Percentiles rank a stretch among this genome's conserved stretches.
Conservation (phyloP, 1,140 invertebrate species). For the Acyrthosiphon pisum region DNA sequence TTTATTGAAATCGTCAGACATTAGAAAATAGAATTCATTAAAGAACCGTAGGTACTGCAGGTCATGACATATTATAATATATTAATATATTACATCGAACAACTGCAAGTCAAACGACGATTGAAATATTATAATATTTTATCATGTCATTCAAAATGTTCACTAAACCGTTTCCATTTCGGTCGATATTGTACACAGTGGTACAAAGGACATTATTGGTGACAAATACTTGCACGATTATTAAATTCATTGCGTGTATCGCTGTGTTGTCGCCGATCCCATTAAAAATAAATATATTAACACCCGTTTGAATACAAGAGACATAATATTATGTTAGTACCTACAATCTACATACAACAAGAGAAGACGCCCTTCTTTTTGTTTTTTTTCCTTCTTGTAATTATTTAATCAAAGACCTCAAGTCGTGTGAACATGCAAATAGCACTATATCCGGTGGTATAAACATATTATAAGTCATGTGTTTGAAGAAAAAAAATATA, state of each 20-base stretch:
- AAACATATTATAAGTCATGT: not conserved
- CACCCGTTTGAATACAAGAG: not conserved
- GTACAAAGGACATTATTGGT: not conserved
- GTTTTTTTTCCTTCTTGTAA: not conserved
- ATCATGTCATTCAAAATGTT: not conserved
- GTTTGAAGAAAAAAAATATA: not conserved
- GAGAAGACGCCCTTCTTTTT: not conserved
- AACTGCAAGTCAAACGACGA: not conserved
- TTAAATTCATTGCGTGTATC: not conserved
- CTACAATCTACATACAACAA: not conserved
- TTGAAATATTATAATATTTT: not conserved
- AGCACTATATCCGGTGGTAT: conserved; percentile 8
- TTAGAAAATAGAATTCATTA: not conserved
- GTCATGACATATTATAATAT: not conserved
- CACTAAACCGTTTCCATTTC: not conserved
- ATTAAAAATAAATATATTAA: not conserved
- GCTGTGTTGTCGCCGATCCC: not conserved
- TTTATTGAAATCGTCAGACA: not conserved
- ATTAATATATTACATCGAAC: not conserved
- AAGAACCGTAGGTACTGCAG: not conserved
- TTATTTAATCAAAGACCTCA: not conserved
- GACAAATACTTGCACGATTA: not conserved
- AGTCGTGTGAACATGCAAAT: not conserved
- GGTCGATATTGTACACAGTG: not conserved
- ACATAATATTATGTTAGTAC: not conserved